Evolutionary conservation across 2,797 vertebrate genomes (phyloP).

Genomic region (Smutsia temminckii): DNA sequence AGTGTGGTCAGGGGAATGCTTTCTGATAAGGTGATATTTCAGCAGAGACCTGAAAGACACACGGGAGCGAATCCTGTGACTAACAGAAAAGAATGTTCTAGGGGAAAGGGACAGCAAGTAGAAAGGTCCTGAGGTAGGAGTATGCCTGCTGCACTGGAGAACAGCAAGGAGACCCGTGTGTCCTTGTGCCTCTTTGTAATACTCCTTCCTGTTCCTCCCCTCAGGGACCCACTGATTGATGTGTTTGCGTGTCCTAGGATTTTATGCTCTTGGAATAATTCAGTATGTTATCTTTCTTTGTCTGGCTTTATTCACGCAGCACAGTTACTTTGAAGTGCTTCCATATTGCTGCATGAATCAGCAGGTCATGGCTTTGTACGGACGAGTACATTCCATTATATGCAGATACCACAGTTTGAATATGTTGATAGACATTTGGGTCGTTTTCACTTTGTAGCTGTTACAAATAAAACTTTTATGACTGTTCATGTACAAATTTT

Average conservation of each 20-base stretch:
- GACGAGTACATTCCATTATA: not conserved
- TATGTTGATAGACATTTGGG: not conserved
- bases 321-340: not conserved
- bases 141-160: not conserved
- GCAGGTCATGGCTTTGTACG: not conserved
- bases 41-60: not conserved
- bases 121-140: not conserved
- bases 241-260: not conserved
- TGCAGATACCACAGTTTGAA: not conserved
- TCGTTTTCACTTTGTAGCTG: not conserved
- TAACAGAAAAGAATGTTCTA: not conserved
- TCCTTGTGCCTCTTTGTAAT: not conserved
- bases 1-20: not conserved
- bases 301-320: not conserved
- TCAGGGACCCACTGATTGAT: not conserved
- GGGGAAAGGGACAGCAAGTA: not conserved
- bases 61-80: not conserved
- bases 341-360: not conserved
- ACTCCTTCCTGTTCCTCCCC: not conserved
- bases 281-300: not conserved
- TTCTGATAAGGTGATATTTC: not conserved
- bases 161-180: not conserved
- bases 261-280: not conserved
- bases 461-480: slow-evolving; percentile 12
- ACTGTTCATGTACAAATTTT: not conserved